Evolutionary conservation across 2,797 vertebrate species (phyloP), one percentile per base, ranked within the genome.

Genomic region (Urocyon cinereoargenteus): DNA sequence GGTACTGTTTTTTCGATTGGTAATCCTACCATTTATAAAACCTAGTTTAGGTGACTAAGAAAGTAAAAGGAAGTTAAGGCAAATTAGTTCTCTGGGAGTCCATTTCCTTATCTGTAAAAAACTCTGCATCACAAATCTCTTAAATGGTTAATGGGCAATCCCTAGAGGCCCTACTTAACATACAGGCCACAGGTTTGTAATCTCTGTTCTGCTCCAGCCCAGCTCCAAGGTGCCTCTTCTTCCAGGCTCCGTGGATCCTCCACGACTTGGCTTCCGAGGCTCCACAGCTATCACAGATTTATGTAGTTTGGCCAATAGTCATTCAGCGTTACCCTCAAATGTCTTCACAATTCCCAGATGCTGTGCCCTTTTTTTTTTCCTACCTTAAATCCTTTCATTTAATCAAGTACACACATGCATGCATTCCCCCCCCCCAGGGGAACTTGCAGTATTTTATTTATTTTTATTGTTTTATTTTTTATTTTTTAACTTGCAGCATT

Each of bases 21-120:
- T 49, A 51, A 18, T 59, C 24, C 57, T 95, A 79, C 72, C 10
- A n/a, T 18, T 66, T 83, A n/a, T 10, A 89, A 79, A 90, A 19
- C 31, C 28, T 90, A 90, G 26, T 3, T 78, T 45, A 64, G 57
- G 59, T 87, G 28, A 22, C 4, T n/a, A 14, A 28, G 21, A 78
- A 75, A 96, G 19, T 34, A 40, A 87, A 51, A 82, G 21, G 91
- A 66, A 77, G 12, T 94, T 79, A 89, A 66, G n/a, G 34, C 22
- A 94, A 53, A 79, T 87, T 83, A 62, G 31, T 11, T 62, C 34
- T 59, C n/a, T 61, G 11, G 84, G 51, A 92, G 62, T 31, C 40
- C 40, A 7, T 81, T 92, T 94, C 53, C 15, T 31, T 59, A 49
- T 45, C 16, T 11, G 51, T 94, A 66, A 24, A 61, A 79, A 83